phyloP scores from a whole-genome alignment of 2,888 invertebrate genomes.

The Pherbina coryleti region DNA sequence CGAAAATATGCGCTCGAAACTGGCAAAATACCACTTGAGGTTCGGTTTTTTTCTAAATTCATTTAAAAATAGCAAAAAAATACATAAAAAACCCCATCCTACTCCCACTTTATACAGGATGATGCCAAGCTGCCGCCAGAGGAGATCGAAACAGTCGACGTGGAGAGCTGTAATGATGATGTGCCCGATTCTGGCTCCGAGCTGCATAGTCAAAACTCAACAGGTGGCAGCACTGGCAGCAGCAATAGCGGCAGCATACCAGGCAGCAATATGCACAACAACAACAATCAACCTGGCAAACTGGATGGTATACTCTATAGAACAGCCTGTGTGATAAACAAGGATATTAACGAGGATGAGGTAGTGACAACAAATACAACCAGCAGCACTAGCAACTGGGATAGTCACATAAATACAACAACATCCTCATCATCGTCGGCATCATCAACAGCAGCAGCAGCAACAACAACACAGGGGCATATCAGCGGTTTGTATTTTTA shows the following conservation, averaged over 20 bases:
- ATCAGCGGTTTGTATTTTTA: slow-evolving; percentile 59
- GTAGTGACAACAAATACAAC: slow-evolving; percentile 50
- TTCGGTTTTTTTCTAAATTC: slow-evolving; percentile 66
- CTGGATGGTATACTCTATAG: slow-evolving; percentile 67
- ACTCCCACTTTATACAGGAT: slow-evolving; percentile 50
- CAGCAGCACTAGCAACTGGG: slow-evolving; percentile 50
- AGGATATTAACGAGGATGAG: slow-evolving; percentile 53
- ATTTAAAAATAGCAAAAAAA: not conserved
- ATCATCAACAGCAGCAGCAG: slow-evolving; percentile 45
- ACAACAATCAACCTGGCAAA: slow-evolving; percentile 64
- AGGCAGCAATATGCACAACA: slow-evolving; percentile 61
- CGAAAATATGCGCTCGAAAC: slow-evolving; percentile 69
- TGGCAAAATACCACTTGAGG: slow-evolving; percentile 75
- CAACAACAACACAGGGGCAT: slow-evolving; percentile 57
- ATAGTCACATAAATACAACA: slow-evolving; percentile 36
- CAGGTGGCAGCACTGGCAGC: slow-evolving; percentile 40
- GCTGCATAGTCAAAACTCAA: slow-evolving; percentile 47
- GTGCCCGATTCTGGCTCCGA: slow-evolving; percentile 69
- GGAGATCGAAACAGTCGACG: slow-evolving; percentile 79
- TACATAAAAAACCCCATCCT: not conserved
- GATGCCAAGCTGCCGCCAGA: slow-evolving; percentile 67
- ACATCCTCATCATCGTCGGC: slow-evolving; percentile 45
- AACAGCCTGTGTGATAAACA: slow-evolving; percentile 67
- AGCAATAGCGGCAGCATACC: slow-evolving; percentile 48
- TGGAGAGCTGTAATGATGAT: slow-evolving; percentile 72